Conservation (phyloP, 2,113 vertebrate genomes). For the Pterocles burchelli region DNA sequence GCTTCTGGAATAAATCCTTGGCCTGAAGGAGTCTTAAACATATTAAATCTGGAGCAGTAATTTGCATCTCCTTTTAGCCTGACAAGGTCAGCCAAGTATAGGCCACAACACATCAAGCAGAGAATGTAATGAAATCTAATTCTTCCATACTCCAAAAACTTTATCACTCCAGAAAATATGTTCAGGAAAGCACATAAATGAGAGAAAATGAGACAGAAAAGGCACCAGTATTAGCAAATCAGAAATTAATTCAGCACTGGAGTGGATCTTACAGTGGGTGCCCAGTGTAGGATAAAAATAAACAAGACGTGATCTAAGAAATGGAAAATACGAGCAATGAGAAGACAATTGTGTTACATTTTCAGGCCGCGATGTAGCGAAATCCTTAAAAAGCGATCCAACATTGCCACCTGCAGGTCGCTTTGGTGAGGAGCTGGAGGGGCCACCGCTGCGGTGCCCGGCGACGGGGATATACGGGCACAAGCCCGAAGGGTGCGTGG, state of each 20-base stretch:
- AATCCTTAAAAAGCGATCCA: neutral
- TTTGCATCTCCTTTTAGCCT: neutral
- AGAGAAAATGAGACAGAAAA: neutral
- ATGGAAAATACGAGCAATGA: fast-evolving
- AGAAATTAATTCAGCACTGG: neutral
- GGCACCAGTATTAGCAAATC: neutral
- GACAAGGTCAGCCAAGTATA: neutral
- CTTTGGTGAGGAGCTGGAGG: neutral
- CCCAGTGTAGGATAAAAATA: neutral
- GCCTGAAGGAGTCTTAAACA: neutral
- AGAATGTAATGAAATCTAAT: neutral
- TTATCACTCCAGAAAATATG: neutral
- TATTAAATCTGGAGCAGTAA: neutral
- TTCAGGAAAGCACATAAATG: neutral
- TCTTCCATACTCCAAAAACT: neutral
- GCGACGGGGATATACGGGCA: fast-evolving
- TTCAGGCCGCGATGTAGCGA: fast-evolving
- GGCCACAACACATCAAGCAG: neutral
- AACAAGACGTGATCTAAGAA: neutral
- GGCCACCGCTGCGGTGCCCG: fast-evolving
- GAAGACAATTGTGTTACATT: fast-evolving
- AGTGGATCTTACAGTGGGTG: fast-evolving
- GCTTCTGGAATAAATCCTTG: neutral
- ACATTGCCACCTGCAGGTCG: constrained; percentile 58
- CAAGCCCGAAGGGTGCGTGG: fast-evolving